A percentile compares a stretch with the other conserved stretches of the same genome.
These are phyloP conservation scores for Drosophila arawakana DNA, from an alignment of 1,140 invertebrate species.

Conservation along the genomic window DNA sequence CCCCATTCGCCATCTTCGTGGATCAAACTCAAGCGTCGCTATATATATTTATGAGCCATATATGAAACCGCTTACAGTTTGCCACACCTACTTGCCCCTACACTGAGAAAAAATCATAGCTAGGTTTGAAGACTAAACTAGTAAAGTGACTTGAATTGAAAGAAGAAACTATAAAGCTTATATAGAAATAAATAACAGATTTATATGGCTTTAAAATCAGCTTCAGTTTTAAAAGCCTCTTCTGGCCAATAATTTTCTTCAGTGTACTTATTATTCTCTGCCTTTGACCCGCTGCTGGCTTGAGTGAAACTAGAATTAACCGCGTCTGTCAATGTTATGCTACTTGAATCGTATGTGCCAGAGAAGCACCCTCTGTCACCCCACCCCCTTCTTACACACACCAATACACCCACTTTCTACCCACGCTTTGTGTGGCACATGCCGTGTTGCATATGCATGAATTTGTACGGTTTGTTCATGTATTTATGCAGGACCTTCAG, in stretches of 20 bases:
- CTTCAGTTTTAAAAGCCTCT: too few relatives aligned
- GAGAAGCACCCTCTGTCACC: neutral
- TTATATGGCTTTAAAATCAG: too few relatives aligned
- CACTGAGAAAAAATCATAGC: too few relatives aligned
- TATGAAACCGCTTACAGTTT: slow-evolving; percentile 13
- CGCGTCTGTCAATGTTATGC: slow-evolving; percentile 50
- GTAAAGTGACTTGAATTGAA: too few relatives aligned
- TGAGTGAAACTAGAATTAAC: slow-evolving; percentile 43
- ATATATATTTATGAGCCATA: slow-evolving; percentile 77
- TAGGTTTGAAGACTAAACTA: too few relatives aligned
- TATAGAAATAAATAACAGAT: too few relatives aligned
- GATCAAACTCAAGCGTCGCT: slow-evolving; percentile 70
- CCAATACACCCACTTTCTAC: neutral
- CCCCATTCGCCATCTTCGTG: slow-evolving; percentile 65
- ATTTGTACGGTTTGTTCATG: slow-evolving; percentile 36
- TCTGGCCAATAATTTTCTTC: neutral
- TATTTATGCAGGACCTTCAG: slow-evolving; percentile 52
- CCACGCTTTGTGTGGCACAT: slow-evolving; percentile 12
- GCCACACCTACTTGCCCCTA: neutral
- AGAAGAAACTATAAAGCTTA: too few relatives aligned
- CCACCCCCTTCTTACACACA: neutral
- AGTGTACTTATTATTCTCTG: neutral
- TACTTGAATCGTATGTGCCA: slow-evolving; percentile 32
- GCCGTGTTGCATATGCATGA: slow-evolving; percentile 50
- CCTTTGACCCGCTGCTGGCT: slow-evolving; percentile 7